A percentile compares a stretch with the other conserved stretches of the same genome.
Conservation (phyloP, 2,113 vertebrate species). For the Clarias gariepinus region DNA sequence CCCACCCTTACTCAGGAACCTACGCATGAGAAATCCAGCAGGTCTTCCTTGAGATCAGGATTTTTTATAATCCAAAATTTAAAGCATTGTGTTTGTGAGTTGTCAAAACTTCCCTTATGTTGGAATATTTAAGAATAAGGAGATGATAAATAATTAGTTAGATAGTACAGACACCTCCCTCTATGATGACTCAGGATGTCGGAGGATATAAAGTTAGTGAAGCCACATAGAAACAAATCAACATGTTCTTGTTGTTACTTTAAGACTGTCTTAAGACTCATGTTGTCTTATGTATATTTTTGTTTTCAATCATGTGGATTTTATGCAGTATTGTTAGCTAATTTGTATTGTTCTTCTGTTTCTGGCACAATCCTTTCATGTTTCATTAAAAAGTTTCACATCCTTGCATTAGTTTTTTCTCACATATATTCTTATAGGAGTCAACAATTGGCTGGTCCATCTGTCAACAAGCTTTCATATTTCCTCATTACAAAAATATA, state of each 20-base stretch:
- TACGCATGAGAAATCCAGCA: constrained; percentile 58
- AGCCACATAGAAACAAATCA: not conserved
- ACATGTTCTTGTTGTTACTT: not conserved
- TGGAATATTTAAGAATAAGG: not conserved
- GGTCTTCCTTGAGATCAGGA: constrained; percentile 53
- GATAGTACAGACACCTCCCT: constrained; percentile 11
- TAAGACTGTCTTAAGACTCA: not conserved
- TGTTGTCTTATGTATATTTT: constrained; percentile 16
- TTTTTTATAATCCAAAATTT: not conserved
- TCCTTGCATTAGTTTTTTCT: not conserved
- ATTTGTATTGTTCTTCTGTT: not conserved
- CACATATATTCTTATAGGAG: too few relatives aligned
- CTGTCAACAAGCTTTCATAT: too few relatives aligned
- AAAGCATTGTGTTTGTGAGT: not conserved
- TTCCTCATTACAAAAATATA: too few relatives aligned
- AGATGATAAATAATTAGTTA: not conserved
- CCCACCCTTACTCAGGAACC: constrained; percentile 63
- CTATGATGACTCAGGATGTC: constrained; percentile 23
- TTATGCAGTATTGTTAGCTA: too few relatives aligned
- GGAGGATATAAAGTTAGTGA: not conserved
- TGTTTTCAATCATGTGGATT: not conserved
- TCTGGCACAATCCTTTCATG: not conserved
- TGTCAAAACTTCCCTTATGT: not conserved
- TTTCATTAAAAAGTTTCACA: constrained; percentile 22
- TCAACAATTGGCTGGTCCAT: too few relatives aligned